These are phyloP conservation scores for Rhinolophus ferrumequinum DNA, from an alignment of 2,113 vertebrate species.

Conservation along the genomic window DNA sequence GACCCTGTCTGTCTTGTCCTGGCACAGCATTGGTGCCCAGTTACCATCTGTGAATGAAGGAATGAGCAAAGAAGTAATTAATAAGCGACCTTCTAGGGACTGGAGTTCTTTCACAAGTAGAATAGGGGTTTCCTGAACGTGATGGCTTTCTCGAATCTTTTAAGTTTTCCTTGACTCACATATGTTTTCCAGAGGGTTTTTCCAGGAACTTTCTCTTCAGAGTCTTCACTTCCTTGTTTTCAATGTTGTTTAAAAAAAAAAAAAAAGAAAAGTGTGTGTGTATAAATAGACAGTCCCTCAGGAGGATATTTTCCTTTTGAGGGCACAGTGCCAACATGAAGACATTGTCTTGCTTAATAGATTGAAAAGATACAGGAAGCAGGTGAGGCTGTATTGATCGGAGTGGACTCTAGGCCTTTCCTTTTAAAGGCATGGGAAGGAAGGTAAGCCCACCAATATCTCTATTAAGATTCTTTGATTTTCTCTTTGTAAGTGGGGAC, in stretches of 20 bases:
- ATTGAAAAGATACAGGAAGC: not conserved
- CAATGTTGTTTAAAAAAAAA: not conserved
- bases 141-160: not conserved
- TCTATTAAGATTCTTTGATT: constrained; percentile 2
- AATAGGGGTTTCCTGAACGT: not conserved
- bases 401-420: not conserved
- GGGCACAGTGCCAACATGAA: not conserved
- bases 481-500: not conserved
- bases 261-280: not conserved
- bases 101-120: not conserved
- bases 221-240: not conserved
- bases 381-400: constrained; percentile 21
- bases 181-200: not conserved
- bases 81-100: not conserved
- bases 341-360: constrained; percentile 36
- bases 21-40: no score
- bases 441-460: not conserved
- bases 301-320: not conserved
- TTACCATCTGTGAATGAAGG: not conserved
- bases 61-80: not conserved
- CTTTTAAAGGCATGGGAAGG: constrained; percentile 28
- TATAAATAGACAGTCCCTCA: constrained; percentile 5
- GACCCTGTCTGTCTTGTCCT: no score
- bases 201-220: not conserved
- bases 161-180: not conserved